phyloP scores from a whole-genome alignment of 2,888 invertebrate species.

The Drosophila borborema region DNA sequence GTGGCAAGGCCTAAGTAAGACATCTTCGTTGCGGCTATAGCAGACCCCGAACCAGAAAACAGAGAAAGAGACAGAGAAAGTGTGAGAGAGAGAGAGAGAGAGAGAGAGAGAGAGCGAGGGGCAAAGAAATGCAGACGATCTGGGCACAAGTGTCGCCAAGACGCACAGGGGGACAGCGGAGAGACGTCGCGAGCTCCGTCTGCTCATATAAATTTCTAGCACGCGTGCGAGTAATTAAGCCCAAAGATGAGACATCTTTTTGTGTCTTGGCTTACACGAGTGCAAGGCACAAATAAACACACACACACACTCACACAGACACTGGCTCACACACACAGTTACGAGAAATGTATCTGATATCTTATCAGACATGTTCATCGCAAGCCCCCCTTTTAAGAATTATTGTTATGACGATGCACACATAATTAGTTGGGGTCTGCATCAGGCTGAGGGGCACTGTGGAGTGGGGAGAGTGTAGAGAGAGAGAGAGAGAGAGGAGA shows the following conservation, averaged over 20 bases:
- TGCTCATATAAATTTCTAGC: constrained; percentile 74
- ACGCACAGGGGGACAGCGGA: background rate
- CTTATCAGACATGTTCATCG: constrained; percentile 74
- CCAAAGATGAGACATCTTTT: constrained; percentile 74
- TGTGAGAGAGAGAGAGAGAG: background rate
- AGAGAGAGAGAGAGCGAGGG: background rate
- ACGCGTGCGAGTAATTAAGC: constrained; percentile 81
- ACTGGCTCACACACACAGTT: constrained; percentile 7
- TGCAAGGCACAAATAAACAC: constrained; percentile 25
- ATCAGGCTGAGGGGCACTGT: background rate
- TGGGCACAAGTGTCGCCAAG: constrained; percentile 57
- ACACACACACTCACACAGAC: constrained; percentile 14
- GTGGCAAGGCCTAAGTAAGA: constrained; percentile 49
- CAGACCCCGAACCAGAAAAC: constrained; percentile 27
- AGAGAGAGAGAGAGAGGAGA: constrained; percentile 35
- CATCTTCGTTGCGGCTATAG: constrained; percentile 26
- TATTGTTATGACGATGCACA: constrained; percentile 61
- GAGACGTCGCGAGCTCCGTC: constrained; percentile 12
- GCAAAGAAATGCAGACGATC: background rate
- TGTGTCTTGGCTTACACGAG: constrained; percentile 47
- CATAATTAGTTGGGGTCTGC: constrained; percentile 52
- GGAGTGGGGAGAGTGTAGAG: background rate
- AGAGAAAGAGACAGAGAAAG: background rate
- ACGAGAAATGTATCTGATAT: constrained; percentile 60
- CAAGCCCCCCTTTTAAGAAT: constrained; percentile 45